Evolutionary conservation across 2,888 invertebrate genomes (phyloP).

Genomic region (Gymnosoma rotundatum): DNA sequence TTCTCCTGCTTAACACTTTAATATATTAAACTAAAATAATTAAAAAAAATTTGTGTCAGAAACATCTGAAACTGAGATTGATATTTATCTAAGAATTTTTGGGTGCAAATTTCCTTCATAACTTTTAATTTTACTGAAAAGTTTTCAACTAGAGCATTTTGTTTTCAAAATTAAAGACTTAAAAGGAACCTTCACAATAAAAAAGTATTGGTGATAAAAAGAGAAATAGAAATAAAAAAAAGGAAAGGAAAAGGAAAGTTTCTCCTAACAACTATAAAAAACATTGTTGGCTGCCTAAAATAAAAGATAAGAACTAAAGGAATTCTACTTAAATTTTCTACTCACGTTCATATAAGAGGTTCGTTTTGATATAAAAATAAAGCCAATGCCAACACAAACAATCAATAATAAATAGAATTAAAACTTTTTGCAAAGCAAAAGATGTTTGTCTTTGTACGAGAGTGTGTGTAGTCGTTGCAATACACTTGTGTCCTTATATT

Average conservation of each 20-base stretch:
- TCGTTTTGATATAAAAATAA: constrained; percentile 42
- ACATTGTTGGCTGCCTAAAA: not conserved
- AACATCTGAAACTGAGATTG: too few species aligned
- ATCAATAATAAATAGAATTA: constrained; percentile 43
- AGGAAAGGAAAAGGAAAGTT: constrained; percentile 41
- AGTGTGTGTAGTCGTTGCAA: not conserved
- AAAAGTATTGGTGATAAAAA: not conserved
- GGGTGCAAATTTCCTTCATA: not conserved
- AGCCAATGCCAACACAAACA: constrained; percentile 34
- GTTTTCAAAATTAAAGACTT: too few species aligned
- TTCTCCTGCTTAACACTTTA: too few species aligned
- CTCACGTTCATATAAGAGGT: constrained; percentile 58
- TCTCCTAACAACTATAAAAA: constrained; percentile 18
- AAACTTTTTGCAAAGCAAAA: constrained; percentile 11
- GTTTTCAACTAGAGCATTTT: too few species aligned
- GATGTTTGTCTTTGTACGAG: not conserved
- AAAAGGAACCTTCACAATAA: not conserved
- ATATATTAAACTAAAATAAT: too few species aligned
- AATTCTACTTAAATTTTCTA: constrained; percentile 41
- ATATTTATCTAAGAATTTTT: not conserved
- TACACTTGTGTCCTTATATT: too few species aligned
- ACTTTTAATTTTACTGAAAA: not conserved
- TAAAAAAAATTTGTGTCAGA: too few species aligned
- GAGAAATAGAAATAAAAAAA: not conserved
- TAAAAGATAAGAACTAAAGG: not conserved